Base-by-base conservation (phyloP, 1,140 invertebrate genomes). In the Trichomalopsis sarcophagae region DNA sequence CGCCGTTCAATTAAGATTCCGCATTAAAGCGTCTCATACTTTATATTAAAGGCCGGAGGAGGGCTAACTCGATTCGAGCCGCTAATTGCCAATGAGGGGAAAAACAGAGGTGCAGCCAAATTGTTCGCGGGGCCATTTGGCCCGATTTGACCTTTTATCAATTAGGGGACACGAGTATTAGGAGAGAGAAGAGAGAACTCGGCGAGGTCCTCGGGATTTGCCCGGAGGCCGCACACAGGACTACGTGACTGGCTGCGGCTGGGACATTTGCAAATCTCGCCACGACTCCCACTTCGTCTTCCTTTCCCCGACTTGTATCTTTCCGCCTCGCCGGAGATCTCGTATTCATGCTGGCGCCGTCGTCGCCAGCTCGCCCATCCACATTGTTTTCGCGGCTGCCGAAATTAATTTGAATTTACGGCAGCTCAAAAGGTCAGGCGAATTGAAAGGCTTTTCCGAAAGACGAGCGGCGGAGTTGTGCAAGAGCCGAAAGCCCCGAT, bases 1-100 rank as follows among this genome's bases (percentile, higher is more conserved):
- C 55, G 55, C 55, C 55, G 55, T 62, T 62, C 55, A 62, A 62
- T 62, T 62, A 62, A 62, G 55, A 62, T 62, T 62, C 21, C 55
- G 55, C 55, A 62, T 44, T 82, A 47, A 30, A 71, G 68, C 27
- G 27, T 33, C 30, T 73, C 81, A 71, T 82, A 78, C 23, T 78
- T 50, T 47, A 17, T 30, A 55, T 47, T 78, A 55, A 5, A 50
- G 44, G 14, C 44, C 55, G 21, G 6, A 14, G 55, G 21, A 62
- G 55, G 76, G 36, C 55, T 30, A 62, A 78, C 55, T 78, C 44
- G 47, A n/a, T 50, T 62, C n/a, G 44, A 78, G 27, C 17, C 80
- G 80, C 40, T 47, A 71, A 71, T 71, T 11, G 68, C 68, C 68
- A 71, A 71, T 17, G 68, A 33, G 21, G 27, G 23, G 27, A 71